phyloP scores from a whole-genome alignment of 2,888 invertebrate species.

The Mesorhabditis belari region DNA sequence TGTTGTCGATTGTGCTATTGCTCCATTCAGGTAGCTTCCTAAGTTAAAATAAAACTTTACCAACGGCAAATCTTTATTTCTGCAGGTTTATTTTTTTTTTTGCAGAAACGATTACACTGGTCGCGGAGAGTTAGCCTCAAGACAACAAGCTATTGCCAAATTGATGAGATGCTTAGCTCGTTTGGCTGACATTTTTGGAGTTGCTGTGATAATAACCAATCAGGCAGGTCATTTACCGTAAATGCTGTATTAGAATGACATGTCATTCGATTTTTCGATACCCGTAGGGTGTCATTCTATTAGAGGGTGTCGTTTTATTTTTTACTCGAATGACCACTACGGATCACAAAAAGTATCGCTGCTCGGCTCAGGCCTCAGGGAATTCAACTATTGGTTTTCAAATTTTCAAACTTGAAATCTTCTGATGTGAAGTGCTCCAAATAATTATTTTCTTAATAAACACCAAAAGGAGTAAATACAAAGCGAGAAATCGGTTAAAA shows the following conservation, averaged over 20 bases:
- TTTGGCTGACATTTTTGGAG: constrained; percentile 95
- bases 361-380: not conserved
- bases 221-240: constrained; percentile 81
- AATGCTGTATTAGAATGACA: no score
- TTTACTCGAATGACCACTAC: no score
- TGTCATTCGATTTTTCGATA: no score
- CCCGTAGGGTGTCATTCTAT: no score
- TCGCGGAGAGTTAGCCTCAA: constrained; percentile 81
- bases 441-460: no score
- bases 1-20: constrained; percentile 93
- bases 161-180: constrained; percentile 80
- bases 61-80: no score
- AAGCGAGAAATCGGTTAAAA: no score
- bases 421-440: not conserved
- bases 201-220: constrained; percentile 95
- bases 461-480: no score
- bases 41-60: no score
- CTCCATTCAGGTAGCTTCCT: constrained; percentile 55
- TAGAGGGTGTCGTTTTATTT: no score
- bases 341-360: no score
- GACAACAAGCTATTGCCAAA: constrained; percentile 86
- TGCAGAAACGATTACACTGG: constrained; percentile 82
- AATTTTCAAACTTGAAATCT: not conserved
- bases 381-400: not conserved
- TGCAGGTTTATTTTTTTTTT: constrained; percentile 69